Evolutionary conservation across 2,888 invertebrate species (phyloP).

Genomic region (Trachelus troglodyta): DNA sequence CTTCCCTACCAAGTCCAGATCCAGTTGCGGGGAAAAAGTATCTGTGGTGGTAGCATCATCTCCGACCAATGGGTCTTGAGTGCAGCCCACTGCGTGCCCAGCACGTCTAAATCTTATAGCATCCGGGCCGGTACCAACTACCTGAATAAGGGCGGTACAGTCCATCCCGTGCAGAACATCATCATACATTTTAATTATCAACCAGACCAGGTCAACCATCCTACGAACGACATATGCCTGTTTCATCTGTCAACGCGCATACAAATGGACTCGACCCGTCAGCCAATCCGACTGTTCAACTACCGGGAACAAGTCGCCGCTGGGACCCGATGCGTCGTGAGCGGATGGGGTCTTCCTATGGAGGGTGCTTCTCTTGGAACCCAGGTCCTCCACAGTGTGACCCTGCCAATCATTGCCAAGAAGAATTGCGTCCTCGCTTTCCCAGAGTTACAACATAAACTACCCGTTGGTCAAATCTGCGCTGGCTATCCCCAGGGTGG

Average conservation of each 20-base stretch:
- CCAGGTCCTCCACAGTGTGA: constrained; percentile 66
- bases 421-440: constrained; percentile 68
- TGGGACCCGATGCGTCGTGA: constrained; percentile 35
- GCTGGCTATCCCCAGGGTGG: constrained; percentile 72
- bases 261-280: constrained; percentile 65
- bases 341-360: constrained; percentile 45
- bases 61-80: constrained; percentile 66
- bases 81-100: constrained; percentile 69
- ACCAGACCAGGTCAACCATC: rapidly evolving
- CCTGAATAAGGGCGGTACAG: constrained; percentile 66
- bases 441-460: constrained; percentile 11
- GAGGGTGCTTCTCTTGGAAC: constrained; percentile 36
- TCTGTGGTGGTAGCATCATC: constrained; percentile 71
- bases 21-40: constrained; percentile 62
- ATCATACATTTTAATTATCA: constrained; percentile 65
- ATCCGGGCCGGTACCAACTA: constrained; percentile 69
- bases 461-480: constrained; percentile 68
- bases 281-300: constrained; percentile 66
- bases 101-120: no score
- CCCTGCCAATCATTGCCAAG: constrained; percentile 70
- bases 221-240: constrained; percentile 68
- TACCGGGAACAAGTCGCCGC: constrained; percentile 40
- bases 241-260: constrained; percentile 68
- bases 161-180: constrained; percentile 67
- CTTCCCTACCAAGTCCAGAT: constrained; percentile 68